Conservation (phyloP, 2,888 invertebrate species). For the Papilio gigon region DNA sequence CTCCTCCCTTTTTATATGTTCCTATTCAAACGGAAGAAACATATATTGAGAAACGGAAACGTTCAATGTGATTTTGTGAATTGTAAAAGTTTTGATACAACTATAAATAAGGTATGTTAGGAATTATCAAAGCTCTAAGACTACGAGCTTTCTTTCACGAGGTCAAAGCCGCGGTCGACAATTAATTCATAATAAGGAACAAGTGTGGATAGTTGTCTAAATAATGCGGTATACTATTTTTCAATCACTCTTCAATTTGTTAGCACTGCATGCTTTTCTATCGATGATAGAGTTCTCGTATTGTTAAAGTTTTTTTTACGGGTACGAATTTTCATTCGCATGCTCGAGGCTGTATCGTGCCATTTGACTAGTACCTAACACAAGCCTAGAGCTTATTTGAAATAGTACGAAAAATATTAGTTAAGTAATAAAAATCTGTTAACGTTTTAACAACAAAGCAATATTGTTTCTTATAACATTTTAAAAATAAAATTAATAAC, state of each 20-base stretch:
- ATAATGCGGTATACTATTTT: neutral
- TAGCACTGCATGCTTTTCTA: neutral
- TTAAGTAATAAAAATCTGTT: no score
- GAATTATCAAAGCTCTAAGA: no score
- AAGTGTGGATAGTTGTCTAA: neutral
- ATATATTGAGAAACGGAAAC: neutral
- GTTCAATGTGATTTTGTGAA: neutral
- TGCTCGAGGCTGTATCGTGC: no score
- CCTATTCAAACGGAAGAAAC: neutral
- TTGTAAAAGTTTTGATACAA: neutral
- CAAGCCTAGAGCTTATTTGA: no score
- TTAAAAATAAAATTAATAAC: no score
- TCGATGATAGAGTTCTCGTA: neutral
- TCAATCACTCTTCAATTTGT: neutral
- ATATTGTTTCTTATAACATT: neutral
- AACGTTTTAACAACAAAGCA: no score
- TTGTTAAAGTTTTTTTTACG: neutral
- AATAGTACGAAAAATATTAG: no score
- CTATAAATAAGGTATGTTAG: neutral
- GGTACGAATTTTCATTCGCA: no score
- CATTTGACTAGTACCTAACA: no score
- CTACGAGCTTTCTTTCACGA: no score
- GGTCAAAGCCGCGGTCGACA: no score
- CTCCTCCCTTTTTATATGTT: constrained; percentile 1
- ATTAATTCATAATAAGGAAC: no score